phyloP scores from a whole-genome alignment of 1,140 invertebrate species.

The Tribolium castaneum region DNA sequence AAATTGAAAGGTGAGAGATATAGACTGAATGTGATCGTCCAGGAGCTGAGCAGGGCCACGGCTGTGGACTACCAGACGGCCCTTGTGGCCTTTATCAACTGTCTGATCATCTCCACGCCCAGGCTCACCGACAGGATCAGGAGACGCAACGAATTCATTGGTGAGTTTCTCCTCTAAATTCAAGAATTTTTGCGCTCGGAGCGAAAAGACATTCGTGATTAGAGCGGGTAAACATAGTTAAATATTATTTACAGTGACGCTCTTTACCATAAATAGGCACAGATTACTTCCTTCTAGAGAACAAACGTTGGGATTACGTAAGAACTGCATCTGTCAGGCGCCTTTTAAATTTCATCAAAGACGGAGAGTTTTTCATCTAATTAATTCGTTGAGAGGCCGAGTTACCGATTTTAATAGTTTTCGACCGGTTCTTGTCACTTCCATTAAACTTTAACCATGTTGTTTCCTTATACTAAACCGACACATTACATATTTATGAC shows the following conservation, averaged over 20 bases:
- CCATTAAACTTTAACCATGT: not conserved
- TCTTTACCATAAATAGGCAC: not conserved
- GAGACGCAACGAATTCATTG: conserved; percentile 94
- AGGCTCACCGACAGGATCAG: conserved; percentile 86
- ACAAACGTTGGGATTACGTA: conserved; percentile 17
- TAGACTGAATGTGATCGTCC: conserved; percentile 86
- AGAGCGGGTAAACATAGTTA: conserved; percentile 15
- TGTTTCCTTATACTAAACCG: not conserved
- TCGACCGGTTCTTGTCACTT: not conserved
- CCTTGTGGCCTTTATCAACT: conserved; percentile 94
- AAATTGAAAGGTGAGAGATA: conserved; percentile 85
- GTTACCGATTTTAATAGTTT: not conserved
- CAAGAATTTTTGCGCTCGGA: not conserved
- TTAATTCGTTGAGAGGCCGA: not conserved
- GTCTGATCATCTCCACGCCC: conserved; percentile 92
- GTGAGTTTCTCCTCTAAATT: conserved; percentile 66
- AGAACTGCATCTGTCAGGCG: not conserved
- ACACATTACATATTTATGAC: not conserved
- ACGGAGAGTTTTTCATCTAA: not conserved
- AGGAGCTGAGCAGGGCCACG: conserved; percentile 84
- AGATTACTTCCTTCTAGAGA: conserved; percentile 18
- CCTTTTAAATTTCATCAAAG: not conserved
- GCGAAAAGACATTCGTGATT: conserved; percentile 7
- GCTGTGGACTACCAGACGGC: conserved; percentile 90
- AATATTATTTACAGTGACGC: conserved; percentile 11